Evolutionary conservation across 2,888 invertebrate genomes (phyloP), one percentile per base, ranked within the genome.

Genomic region (Mesochorus sp.): DNA sequence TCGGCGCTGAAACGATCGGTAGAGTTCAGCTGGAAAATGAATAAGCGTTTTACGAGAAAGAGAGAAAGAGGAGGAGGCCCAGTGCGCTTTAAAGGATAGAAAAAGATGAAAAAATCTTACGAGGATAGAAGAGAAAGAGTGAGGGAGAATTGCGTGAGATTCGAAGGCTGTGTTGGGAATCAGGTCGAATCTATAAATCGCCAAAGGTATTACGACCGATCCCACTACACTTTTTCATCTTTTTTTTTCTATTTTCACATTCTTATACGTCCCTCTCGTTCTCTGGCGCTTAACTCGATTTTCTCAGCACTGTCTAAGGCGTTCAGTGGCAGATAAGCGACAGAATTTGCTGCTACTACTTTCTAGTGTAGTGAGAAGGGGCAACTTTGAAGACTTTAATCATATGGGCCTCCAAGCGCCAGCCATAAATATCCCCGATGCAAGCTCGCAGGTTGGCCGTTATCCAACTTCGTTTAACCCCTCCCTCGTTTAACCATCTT

Each of bases 321-420:
- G 68, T 70, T 26, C 70, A 24, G 66, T 39, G 34, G n/a, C 26
- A 61, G 68, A 53, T 51, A 68, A 55, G 47, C 55, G n/a, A n/a
- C 21, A 34, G 37, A 61, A 70, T 44, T 53, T 47, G 47, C 53
- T 26, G 59, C 47, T 47, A 14, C 31, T 24, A 61, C 26, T 53
- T 74, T 74, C 31, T 59, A 26, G 68, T 64, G 61, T 66, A 64
- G 57, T 76, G 66, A 72, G 73, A 78, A 73, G 74, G 81, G 76
- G 26, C 26, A 84, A 85, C 81, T 84, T 84, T 82, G 75, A 81
- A 84, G 82, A 85, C 81, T 82, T 86, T 85, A 86, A 86, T 86
- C 86, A 85, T 84, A 85, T 83, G 84, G 85, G 82, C 82, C 85
- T 84, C 81, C 82, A 84, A 84, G 84, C 85, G 84, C 83, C 84